Evolutionary conservation across 2,888 invertebrate genomes (phyloP).

Genomic region (Latrodectus elegans): DNA sequence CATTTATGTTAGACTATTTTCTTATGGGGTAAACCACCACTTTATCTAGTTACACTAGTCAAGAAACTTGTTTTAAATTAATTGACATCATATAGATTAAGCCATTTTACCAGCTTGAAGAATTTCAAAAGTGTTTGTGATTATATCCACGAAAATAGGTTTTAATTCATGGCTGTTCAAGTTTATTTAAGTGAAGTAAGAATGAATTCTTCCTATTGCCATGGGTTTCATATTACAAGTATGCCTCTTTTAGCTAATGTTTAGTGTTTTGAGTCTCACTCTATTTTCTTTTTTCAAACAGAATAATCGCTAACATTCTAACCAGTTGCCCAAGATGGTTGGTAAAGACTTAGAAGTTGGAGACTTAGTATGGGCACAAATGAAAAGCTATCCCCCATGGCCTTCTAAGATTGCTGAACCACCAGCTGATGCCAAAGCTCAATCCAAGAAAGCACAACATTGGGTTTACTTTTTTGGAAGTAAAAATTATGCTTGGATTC

Average conservation of each 20-base stretch:
- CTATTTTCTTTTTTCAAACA: slow-evolving; percentile 5
- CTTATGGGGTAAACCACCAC: no score
- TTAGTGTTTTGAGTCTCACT: background rate
- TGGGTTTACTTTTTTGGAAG: slow-evolving; percentile 71
- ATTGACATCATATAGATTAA: no score
- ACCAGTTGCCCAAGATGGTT: slow-evolving; percentile 19
- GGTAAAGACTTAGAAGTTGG: slow-evolving; percentile 25
- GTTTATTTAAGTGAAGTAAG: no score
- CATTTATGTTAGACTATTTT: no score
- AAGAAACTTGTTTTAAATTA: no score
- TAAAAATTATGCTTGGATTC: slow-evolving; percentile 84
- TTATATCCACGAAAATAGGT: no score
- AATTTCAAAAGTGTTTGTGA: no score
- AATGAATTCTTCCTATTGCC: background rate
- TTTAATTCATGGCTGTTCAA: no score
- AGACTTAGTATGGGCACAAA: slow-evolving; percentile 54
- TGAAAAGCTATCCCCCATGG: slow-evolving; percentile 41
- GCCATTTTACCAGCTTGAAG: no score
- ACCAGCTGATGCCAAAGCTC: background rate
- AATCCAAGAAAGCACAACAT: slow-evolving; percentile 41
- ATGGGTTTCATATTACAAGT: slow-evolving; percentile 1
- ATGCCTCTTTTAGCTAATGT: background rate
- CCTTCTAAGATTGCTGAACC: slow-evolving; percentile 31
- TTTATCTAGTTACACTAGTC: no score
- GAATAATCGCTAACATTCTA: background rate